Conservation (phyloP, 2,113 vertebrate species). For the Crotalus viridis region DNA sequence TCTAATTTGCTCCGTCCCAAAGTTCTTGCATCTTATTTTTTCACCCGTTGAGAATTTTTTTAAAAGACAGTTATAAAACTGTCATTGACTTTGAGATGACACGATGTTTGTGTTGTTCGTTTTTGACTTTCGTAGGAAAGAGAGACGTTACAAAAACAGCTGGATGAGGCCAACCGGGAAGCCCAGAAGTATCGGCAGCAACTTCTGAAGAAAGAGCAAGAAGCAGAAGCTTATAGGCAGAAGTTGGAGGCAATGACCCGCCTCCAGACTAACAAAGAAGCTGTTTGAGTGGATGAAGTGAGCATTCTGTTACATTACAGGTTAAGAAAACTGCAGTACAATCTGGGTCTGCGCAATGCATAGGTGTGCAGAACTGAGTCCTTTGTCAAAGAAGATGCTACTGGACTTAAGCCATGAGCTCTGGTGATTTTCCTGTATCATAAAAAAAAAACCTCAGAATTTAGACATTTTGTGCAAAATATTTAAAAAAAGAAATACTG, state of each 20-base stretch:
- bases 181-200: conserved; percentile 87
- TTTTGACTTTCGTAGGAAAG: conserved; percentile 78
- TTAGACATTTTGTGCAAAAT: conserved; percentile 77
- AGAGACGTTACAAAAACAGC: conserved; percentile 86
- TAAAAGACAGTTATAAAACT: not conserved
- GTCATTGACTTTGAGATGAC: not conserved
- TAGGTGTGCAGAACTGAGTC: conserved; percentile 64
- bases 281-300: conserved; percentile 67
- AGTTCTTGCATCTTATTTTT: not conserved
- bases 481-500: conserved; percentile 82
- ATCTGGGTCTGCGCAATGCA: conserved; percentile 67
- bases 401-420: conserved; percentile 75
- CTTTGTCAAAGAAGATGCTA: conserved; percentile 62
- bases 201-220: conserved; percentile 86
- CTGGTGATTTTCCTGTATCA: conserved; percentile 74
- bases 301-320: conserved; percentile 49
- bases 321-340: conserved; percentile 65
- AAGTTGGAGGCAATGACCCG: conserved; percentile 86
- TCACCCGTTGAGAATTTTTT: no score
- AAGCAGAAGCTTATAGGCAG: conserved; percentile 85
- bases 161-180: conserved; percentile 88
- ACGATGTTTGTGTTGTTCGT: conserved; percentile 22
- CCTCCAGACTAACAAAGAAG: conserved; percentile 83
- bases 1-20: not conserved
- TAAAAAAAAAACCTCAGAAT: conserved; percentile 68